Evolutionary conservation across 2,888 invertebrate genomes (phyloP), one percentile per base, ranked within the genome.

Genomic region (Limnephilus auricula): DNA sequence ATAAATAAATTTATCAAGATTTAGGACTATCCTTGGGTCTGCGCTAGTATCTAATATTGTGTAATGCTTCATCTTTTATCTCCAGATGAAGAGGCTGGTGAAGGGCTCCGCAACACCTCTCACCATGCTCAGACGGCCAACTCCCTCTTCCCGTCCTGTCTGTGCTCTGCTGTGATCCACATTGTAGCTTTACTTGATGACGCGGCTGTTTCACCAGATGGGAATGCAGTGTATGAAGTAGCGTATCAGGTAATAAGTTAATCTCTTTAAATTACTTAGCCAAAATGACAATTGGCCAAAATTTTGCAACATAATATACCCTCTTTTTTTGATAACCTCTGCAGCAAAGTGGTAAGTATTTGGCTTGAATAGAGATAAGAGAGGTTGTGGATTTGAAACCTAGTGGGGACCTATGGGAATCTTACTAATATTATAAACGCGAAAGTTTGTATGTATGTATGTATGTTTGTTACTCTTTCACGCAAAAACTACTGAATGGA

Each of bases 151-250:
- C 99, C 99, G 0, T 99, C 99, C 0, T 98, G 98, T 84, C 96
- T 99, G 37, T 99, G 99, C 94, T 98, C 99, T 0, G 99, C 99
- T 0, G 99, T 99, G 0, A 98, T 99, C 90, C 98, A 98, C 94
- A 99, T 99, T 92, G 98, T 99, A 25, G 97, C 98, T 93, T 96
- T 99, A 90, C 95, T 99, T 88, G 99, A 99, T 94, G 99, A 99
- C 95, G 98, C 99, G 0, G 99, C 99, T 2, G 99, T 99, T 6
- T 98, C 99, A 0, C 96, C 97, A 3, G 99, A 99, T 94, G 99
- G 99, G 0, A 98, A 98, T 94, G 98, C 98, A n/a, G 99, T 99
- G 0, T 99, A 99, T 94, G 99, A 99, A 96, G 98, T 99, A 1
- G 99, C 99, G 90, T 99, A 99, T 95, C 98, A 99, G 96, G 98